Conservation (phyloP, 2,888 invertebrate species). For the Drosophila paramelanica region DNA sequence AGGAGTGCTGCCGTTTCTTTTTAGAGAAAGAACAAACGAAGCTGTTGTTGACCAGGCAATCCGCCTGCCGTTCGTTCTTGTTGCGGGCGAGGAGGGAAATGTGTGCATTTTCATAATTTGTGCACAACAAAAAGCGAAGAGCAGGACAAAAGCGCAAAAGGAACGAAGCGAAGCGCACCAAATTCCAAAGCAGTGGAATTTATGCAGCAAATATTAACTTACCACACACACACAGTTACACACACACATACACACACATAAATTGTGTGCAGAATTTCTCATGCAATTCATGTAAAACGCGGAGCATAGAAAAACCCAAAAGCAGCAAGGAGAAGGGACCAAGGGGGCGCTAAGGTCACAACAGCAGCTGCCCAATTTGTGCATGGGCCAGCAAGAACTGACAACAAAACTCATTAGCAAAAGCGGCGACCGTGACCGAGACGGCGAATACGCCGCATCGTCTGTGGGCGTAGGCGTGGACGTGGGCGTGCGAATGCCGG, state of each 20-base stretch:
- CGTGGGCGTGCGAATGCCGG: constrained; percentile 20
- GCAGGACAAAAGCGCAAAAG: constrained; percentile 51
- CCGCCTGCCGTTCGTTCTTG: too few relatives aligned
- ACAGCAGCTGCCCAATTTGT: constrained; percentile 63
- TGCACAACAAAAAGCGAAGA: constrained; percentile 55
- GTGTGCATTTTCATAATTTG: constrained; percentile 71
- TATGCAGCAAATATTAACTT: constrained; percentile 80
- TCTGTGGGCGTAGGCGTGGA: constrained; percentile 49
- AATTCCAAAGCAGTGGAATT: constrained; percentile 74
- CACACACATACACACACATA: constrained; percentile 33
- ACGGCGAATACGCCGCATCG: constrained; percentile 41
- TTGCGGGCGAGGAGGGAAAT: neutral
- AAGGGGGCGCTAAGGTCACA: constrained; percentile 23
- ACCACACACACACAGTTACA: constrained; percentile 50
- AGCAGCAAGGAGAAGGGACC: neutral
- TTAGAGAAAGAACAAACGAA: too few relatives aligned
- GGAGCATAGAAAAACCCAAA: constrained; percentile 9
- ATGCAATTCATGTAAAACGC: constrained; percentile 56
- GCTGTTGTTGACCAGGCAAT: neutral
- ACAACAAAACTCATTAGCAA: constrained; percentile 80
- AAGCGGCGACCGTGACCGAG: constrained; percentile 77
- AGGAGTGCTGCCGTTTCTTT: constrained; percentile 11
- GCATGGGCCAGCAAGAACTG: constrained; percentile 66
- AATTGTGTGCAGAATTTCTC: constrained; percentile 51
- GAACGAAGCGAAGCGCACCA: constrained; percentile 57